Evolutionary conservation across 2,797 vertebrate genomes (phyloP).

Genomic region (Lepidocolaptes lacrymiger): DNA sequence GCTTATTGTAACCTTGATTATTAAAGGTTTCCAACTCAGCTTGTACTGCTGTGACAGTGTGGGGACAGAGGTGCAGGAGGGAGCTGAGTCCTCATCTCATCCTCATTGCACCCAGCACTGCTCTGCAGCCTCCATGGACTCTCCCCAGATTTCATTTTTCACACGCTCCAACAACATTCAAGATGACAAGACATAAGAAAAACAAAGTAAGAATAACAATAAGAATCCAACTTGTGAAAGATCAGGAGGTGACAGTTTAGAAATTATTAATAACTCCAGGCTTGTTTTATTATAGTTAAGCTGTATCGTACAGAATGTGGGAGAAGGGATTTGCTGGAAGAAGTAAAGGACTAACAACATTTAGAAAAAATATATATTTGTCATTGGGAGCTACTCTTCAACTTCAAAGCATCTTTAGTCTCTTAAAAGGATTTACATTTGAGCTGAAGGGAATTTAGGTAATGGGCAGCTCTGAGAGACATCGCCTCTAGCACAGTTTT

Average conservation of each 20-base stretch:
- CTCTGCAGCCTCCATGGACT: background rate
- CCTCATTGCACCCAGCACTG: background rate
- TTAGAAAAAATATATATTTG: conserved; percentile 61
- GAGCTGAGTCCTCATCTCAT: background rate
- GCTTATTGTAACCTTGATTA: background rate
- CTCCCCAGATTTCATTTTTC: background rate
- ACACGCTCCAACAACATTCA: background rate
- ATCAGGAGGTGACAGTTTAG: background rate
- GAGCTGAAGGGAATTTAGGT: conserved; percentile 63
- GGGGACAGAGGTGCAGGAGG: background rate
- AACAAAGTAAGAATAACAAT: conserved; percentile 37
- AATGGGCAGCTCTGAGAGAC: conserved; percentile 68
- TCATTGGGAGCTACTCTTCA: conserved; percentile 42
- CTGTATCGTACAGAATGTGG: background rate
- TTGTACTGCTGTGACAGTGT: accelerated
- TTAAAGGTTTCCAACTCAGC: background rate
- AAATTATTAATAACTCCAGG: conserved; percentile 25
- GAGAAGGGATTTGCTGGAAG: conserved; percentile 8
- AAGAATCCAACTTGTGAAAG: conserved; percentile 20
- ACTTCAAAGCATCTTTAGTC: conserved; percentile 49
- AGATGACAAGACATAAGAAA: conserved; percentile 12
- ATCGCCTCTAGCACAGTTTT: conserved; percentile 47
- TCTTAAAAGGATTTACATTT: conserved; percentile 73
- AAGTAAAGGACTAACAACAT: background rate
- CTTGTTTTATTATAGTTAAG: background rate